Evolutionary conservation across 2,113 vertebrate genomes (phyloP).

Genomic region (Phylloscopus whistleri): DNA sequence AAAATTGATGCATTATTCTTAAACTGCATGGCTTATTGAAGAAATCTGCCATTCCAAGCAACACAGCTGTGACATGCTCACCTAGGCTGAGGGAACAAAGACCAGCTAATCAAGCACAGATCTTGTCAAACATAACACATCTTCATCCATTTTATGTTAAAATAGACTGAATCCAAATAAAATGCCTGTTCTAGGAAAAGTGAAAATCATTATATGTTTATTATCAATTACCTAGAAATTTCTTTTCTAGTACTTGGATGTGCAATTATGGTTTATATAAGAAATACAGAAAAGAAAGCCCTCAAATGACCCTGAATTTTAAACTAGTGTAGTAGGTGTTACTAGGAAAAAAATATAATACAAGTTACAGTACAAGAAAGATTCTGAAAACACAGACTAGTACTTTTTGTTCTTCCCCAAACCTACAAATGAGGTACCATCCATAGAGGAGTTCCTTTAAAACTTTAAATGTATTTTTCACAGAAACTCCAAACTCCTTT

Average conservation of each 20-base stretch:
- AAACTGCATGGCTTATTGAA: conserved; percentile 30
- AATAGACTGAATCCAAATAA: conserved; percentile 12
- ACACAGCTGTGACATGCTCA: conserved; percentile 18
- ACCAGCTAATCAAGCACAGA: conserved; percentile 37
- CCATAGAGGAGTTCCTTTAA: conserved; percentile 30
- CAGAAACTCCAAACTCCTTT: conserved; percentile 71
- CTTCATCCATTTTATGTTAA: conserved; percentile 32
- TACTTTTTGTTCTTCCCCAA: not conserved
- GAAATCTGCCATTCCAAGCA: conserved; percentile 54
- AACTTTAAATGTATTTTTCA: conserved; percentile 70
- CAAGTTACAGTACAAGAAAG: not conserved
- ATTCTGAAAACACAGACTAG: not conserved
- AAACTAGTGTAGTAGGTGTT: not conserved
- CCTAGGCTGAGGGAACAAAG: conserved; percentile 32
- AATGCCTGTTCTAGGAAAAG: not conserved
- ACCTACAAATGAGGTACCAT: not conserved
- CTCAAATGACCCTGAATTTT: not conserved
- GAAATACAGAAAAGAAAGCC: not conserved
- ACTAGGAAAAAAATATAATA: not conserved
- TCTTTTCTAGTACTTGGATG: not conserved
- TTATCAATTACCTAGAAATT: not conserved
- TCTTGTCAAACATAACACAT: conserved; percentile 51
- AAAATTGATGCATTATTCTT: conserved; percentile 15
- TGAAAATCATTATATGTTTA: not conserved
- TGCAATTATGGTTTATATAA: not conserved